phyloP scores from a whole-genome alignment of 2,113 vertebrate species.

The Nothoprocta pentlandii region DNA sequence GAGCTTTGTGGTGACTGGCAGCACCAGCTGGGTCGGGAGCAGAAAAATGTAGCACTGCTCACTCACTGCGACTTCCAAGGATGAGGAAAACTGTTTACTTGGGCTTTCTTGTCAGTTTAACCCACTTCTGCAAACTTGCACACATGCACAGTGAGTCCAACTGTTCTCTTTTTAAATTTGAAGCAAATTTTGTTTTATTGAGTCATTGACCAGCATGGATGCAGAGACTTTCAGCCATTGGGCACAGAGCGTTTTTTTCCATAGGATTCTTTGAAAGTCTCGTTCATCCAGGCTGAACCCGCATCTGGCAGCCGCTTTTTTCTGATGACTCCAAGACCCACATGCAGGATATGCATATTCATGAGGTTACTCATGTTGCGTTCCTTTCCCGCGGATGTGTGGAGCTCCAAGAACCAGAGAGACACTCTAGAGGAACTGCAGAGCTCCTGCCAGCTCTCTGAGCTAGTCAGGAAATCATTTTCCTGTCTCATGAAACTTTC shows the following conservation, averaged over 20 bases:
- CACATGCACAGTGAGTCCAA: not conserved
- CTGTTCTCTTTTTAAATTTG: not conserved
- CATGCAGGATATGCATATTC: slow-evolving; percentile 68
- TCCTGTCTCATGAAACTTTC: slow-evolving; percentile 3
- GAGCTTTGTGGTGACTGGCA: not conserved
- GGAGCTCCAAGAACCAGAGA: slow-evolving; percentile 26
- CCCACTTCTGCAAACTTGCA: not conserved
- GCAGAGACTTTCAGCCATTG: not conserved
- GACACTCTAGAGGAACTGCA: slow-evolving; percentile 25
- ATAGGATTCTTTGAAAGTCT: slow-evolving; percentile 57
- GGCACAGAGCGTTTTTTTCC: slow-evolving; percentile 20
- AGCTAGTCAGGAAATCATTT: slow-evolving; percentile 32
- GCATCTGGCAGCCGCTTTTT: slow-evolving; percentile 51
- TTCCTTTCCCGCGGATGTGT: slow-evolving; percentile 60
- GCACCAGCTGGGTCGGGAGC: not conserved
- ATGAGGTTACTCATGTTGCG: slow-evolving; percentile 22
- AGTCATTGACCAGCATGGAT: slow-evolving; percentile 34
- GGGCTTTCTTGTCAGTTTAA: not conserved
- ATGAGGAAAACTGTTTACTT: not conserved
- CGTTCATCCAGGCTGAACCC: slow-evolving; percentile 11
- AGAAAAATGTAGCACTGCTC: not conserved
- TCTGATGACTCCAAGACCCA: slow-evolving; percentile 61
- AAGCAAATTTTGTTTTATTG: not conserved
- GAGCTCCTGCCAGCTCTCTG: not conserved
- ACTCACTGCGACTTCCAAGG: not conserved